Evolutionary conservation across 2,113 vertebrate genomes (phyloP).

Genomic region (Camelus bactrianus): DNA sequence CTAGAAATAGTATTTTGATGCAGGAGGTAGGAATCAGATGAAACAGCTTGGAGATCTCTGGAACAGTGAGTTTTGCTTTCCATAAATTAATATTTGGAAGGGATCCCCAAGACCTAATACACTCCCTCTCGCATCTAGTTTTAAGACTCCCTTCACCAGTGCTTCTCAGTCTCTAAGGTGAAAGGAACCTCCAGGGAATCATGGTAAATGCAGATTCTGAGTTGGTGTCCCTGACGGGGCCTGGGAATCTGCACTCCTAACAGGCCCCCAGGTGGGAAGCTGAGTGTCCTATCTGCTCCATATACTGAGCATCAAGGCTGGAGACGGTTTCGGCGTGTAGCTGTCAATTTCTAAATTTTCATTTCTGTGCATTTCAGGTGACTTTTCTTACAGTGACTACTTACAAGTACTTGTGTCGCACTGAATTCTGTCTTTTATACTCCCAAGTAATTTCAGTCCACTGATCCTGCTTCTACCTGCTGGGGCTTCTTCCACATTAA

Average conservation of each 20-base stretch:
- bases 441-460: neutral
- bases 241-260: neutral
- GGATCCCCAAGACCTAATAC: neutral
- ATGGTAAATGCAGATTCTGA: neutral
- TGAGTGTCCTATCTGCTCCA: neutral
- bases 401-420: neutral
- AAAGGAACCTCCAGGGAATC: neutral
- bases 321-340: neutral
- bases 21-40: neutral
- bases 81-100: neutral
- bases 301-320: neutral
- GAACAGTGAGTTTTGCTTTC: neutral
- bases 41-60: neutral
- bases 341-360: neutral
- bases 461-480: neutral
- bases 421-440: neutral
- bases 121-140: neutral
- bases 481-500: neutral
- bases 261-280: neutral
- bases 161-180: neutral
- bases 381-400: neutral
- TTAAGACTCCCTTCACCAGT: neutral
- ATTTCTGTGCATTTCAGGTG: neutral
- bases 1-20: neutral
- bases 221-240: neutral